Evolutionary conservation across 1,140 invertebrate species (phyloP).

Genomic region (Leptinotarsa texana): DNA sequence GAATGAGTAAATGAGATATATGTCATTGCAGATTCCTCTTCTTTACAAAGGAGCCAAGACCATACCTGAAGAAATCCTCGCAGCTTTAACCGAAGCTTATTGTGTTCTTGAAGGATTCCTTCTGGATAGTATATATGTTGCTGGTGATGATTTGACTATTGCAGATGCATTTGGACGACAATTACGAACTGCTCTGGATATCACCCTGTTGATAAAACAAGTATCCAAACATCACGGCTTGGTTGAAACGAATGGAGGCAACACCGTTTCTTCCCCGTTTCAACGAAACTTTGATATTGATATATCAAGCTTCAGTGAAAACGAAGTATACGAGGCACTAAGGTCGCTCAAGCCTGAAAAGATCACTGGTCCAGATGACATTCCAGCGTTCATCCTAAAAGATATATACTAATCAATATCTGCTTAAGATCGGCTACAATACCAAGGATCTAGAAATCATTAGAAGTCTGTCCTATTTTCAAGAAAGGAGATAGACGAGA

Average conservation of each 20-base stretch:
- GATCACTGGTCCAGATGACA: too few relatives aligned
- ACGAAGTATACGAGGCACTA: too few relatives aligned
- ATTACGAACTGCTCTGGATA: conserved; percentile 51
- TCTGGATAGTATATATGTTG: conserved; percentile 52
- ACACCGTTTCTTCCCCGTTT: conserved; percentile 28
- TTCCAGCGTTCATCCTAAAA: too few relatives aligned
- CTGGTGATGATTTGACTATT: conserved; percentile 58
- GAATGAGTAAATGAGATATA: too few relatives aligned
- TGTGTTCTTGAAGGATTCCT: conserved; percentile 53
- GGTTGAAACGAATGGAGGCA: conserved; percentile 53
- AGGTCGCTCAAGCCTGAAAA: too few relatives aligned
- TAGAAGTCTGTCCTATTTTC: too few relatives aligned
- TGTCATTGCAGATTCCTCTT: not conserved
- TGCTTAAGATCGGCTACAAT: too few relatives aligned
- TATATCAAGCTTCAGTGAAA: too few relatives aligned
- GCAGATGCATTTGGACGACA: conserved; percentile 56
- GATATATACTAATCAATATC: too few relatives aligned
- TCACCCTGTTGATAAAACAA: conserved; percentile 38
- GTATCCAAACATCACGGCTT: conserved; percentile 52
- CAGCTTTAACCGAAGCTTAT: conserved; percentile 47
- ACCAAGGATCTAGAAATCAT: too few relatives aligned
- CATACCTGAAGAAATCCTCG: conserved; percentile 23
- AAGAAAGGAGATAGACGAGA: too few relatives aligned
- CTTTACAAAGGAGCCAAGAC: conserved; percentile 23
- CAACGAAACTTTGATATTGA: too few relatives aligned